phyloP scores from a whole-genome alignment of 2,113 vertebrate genomes.

The Nyctereutes procyonoides region DNA sequence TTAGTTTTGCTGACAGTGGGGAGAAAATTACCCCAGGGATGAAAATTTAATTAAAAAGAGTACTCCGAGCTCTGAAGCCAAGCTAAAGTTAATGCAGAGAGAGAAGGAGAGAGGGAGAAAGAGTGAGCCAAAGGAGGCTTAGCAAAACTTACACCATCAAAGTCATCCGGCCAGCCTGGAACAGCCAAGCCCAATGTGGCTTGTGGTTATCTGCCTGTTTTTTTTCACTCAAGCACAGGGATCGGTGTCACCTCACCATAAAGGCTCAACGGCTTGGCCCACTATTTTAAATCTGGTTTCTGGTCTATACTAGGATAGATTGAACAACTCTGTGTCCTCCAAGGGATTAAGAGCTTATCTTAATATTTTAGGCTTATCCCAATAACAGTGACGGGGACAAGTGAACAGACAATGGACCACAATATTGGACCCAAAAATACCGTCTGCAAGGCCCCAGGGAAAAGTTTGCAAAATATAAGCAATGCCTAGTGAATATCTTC shows the following conservation, averaged over 20 bases:
- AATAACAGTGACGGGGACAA: conserved; percentile 72
- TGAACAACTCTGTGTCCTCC: conserved; percentile 78
- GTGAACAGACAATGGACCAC: conserved; percentile 77
- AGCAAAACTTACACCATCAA: conserved; percentile 39
- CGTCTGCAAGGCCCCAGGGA: background rate
- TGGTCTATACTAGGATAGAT: conserved; percentile 76
- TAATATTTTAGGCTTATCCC: conserved; percentile 78
- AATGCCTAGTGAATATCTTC: background rate
- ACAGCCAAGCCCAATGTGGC: conserved; percentile 66
- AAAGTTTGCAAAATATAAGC: conserved; percentile 9
- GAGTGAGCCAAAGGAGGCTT: conserved; percentile 45
- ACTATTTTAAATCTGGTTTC: conserved; percentile 84
- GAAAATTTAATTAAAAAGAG: background rate
- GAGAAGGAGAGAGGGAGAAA: conserved; percentile 34
- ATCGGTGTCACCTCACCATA: conserved; percentile 74
- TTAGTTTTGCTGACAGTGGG: conserved; percentile 10
- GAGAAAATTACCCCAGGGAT: background rate
- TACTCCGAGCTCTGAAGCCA: conserved; percentile 22
- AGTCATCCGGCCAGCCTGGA: conserved; percentile 8
- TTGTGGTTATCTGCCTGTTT: conserved; percentile 84
- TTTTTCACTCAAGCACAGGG: conserved; percentile 71
- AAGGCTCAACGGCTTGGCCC: conserved; percentile 80
- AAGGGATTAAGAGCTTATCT: conserved; percentile 77
- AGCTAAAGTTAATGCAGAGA: conserved; percentile 78
- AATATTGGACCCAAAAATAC: conserved; percentile 62